Percentiles rank a stretch among this genome's conserved stretches.
These are phyloP conservation scores for Mustelus asterias DNA, from an alignment of 2,113 vertebrate genomes.

Conservation along the genomic window DNA sequence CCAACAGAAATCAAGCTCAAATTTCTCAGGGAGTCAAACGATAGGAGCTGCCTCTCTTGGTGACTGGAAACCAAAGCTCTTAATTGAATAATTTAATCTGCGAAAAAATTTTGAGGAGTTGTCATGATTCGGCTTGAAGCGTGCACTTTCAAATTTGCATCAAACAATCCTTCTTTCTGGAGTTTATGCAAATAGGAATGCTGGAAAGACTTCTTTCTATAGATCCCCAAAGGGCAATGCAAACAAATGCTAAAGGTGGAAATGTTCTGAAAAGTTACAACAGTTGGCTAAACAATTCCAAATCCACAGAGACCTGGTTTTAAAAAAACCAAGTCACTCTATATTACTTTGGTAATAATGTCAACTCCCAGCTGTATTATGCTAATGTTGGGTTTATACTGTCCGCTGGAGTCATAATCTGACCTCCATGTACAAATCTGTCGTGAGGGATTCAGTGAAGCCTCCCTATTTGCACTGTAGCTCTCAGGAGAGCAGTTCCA, in stretches of 20 bases:
- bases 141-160: not conserved
- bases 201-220: too few species aligned
- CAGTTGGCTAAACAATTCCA: not conserved
- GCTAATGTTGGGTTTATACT: not conserved
- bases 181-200: too few species aligned
- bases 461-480: not conserved
- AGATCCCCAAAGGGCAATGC: not conserved
- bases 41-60: not conserved
- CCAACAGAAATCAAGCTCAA: not conserved
- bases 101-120: not conserved
- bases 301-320: not conserved
- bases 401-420: not conserved
- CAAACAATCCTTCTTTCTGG: not conserved
- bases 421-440: not conserved
- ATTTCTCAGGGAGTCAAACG: not conserved
- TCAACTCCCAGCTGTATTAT: not conserved
- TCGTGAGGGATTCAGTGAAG: not conserved
- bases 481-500: not conserved
- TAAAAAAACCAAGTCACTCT: not conserved
- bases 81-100: not conserved
- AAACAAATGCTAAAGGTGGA: not conserved
- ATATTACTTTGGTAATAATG: not conserved
- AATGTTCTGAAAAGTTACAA: not conserved
- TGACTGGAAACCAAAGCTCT: not conserved
- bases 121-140: not conserved